These are phyloP conservation scores for Bombus waltoni DNA, from an alignment of 1,140 invertebrate species.

Conservation along the genomic window DNA sequence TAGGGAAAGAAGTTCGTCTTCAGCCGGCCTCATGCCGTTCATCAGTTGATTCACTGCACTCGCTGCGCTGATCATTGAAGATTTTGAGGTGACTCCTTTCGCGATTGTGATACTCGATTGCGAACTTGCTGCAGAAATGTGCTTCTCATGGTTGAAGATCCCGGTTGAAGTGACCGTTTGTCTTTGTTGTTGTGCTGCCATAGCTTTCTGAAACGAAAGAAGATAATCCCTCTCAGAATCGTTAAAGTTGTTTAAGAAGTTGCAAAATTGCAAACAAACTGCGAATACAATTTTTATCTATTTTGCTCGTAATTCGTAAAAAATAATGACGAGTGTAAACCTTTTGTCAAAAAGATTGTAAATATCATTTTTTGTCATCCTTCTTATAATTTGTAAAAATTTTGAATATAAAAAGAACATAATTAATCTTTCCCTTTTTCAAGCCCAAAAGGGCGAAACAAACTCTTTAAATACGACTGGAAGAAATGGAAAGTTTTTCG, in stretches of 20 bases:
- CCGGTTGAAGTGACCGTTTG: slow-evolving; percentile 91
- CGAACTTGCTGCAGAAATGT: slow-evolving; percentile 86
- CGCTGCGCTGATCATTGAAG: slow-evolving; percentile 85
- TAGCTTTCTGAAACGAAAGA: slow-evolving; percentile 85
- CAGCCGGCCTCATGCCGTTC: slow-evolving; percentile 85
- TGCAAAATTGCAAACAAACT: no score
- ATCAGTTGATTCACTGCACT: slow-evolving; percentile 85
- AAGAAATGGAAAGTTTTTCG: no score
- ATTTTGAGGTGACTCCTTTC: slow-evolving; percentile 88
- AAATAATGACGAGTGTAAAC: no score
- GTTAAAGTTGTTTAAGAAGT: no score
- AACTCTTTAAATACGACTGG: no score
- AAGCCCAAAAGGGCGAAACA: no score
- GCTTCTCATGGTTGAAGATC: slow-evolving; percentile 90
- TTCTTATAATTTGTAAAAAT: not conserved
- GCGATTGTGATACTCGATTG: slow-evolving; percentile 91
- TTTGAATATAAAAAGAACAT: not conserved
- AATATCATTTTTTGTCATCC: not conserved
- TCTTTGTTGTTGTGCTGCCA: slow-evolving; percentile 91
- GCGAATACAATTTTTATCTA: no score
- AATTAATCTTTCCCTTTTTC: not conserved
- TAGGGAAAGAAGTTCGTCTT: slow-evolving; percentile 85
- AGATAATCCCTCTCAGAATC: not conserved
- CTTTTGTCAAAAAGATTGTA: not conserved
- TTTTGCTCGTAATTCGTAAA: no score